Percentiles rank a stretch among this genome's conserved stretches.
These are phyloP conservation scores for Macrophya alboannulata DNA, from an alignment of 2,888 invertebrate species.

Conservation along the genomic window DNA sequence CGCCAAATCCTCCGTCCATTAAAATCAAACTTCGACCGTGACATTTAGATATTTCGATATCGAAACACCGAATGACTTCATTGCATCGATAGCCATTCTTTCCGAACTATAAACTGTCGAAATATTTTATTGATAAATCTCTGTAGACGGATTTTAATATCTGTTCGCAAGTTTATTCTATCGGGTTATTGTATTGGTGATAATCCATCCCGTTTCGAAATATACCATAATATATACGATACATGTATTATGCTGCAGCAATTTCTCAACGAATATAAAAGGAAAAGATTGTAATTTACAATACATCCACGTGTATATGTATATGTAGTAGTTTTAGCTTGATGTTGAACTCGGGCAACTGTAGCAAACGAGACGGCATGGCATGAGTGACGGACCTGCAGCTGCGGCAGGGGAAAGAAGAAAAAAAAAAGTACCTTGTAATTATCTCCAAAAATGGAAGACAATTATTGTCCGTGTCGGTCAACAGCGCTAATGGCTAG, in stretches of 20 bases:
- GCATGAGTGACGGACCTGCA: constrained; percentile 40
- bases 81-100: background rate
- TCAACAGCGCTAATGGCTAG: constrained; percentile 64
- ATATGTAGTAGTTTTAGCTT: background rate
- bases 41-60: constrained; percentile 12
- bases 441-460: constrained; percentile 67
- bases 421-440: constrained; percentile 62
- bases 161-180: background rate
- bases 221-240: background rate
- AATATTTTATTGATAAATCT: constrained; percentile 1
- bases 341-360: constrained; percentile 21
- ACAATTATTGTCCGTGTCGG: constrained; percentile 65
- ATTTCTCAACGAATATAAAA: constrained; percentile 12
- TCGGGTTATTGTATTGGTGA: background rate
- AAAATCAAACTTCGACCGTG: background rate
- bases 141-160: background rate
- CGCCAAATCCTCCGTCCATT: background rate
- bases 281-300: constrained; percentile 31
- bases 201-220: constrained; percentile 1
- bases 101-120: background rate
- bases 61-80: background rate
- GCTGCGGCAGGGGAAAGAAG: constrained; percentile 57
- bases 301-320: background rate
- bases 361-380: constrained; percentile 7
- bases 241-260: background rate